Conservation (phyloP, 2,113 vertebrate species). For the Boleophthalmus pectinirostris region DNA sequence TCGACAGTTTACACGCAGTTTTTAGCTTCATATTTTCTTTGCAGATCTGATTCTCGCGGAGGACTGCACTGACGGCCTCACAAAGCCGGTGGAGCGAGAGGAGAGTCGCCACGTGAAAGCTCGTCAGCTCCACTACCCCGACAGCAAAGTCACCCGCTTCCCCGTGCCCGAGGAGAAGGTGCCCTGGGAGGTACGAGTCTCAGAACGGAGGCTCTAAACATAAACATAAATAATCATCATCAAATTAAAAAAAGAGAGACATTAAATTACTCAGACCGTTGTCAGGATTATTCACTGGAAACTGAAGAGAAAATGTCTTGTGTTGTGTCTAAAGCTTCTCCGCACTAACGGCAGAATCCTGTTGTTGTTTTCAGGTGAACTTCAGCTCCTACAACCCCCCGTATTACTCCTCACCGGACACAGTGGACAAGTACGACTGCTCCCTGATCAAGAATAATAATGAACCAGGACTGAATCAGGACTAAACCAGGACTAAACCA, state of each 20-base stretch:
- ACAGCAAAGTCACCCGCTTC: slow-evolving; percentile 79
- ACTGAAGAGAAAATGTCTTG: too few species aligned
- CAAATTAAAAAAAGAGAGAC: too few species aligned
- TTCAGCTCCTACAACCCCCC: slow-evolving; percentile 82
- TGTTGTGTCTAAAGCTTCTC: too few species aligned
- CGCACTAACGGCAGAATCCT: too few species aligned
- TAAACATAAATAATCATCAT: too few species aligned
- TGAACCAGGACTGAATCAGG: too few species aligned
- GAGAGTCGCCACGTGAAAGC: slow-evolving; percentile 75
- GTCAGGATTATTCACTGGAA: too few species aligned
- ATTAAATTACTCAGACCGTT: too few species aligned
- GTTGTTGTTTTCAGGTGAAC: slow-evolving; percentile 71
- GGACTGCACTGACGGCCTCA: slow-evolving; percentile 28
- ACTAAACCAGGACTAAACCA: too few species aligned
- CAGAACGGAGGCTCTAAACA: neutral
- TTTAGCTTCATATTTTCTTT: neutral
- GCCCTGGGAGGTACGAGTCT: slow-evolving; percentile 86
- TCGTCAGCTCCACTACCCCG: slow-evolving; percentile 82
- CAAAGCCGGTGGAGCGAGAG: slow-evolving; percentile 28
- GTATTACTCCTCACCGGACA: slow-evolving; percentile 52
- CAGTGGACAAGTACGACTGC: slow-evolving; percentile 55
- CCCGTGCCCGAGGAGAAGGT: slow-evolving; percentile 95
- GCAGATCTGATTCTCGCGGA: slow-evolving; percentile 36
- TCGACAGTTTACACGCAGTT: too few species aligned
- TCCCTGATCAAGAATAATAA: neutral